Evolutionary conservation across 2,797 vertebrate species (phyloP).

Genomic region (Schizopygopsis pylzovi): DNA sequence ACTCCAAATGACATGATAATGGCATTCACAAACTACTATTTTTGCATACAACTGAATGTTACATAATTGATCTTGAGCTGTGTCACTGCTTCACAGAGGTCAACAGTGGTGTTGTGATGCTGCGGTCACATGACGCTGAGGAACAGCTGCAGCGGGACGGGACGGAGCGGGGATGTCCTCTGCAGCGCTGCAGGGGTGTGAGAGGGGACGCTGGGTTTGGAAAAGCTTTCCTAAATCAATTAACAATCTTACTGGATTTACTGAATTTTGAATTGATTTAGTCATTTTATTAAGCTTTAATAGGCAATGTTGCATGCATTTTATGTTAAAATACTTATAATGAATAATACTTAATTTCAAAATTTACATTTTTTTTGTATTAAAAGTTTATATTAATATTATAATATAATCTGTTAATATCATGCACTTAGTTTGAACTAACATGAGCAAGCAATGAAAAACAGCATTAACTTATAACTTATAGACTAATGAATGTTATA

Average conservation of each 20-base stretch:
- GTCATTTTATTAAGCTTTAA: too few species aligned
- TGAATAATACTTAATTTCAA: background rate
- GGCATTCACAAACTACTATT: background rate
- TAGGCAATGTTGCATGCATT: background rate
- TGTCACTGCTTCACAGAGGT: constrained; percentile 10
- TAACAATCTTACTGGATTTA: too few species aligned
- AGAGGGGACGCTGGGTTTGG: constrained; percentile 20
- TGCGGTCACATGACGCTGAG: constrained; percentile 73
- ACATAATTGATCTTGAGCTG: constrained; percentile 1
- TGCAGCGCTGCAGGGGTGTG: constrained; percentile 49
- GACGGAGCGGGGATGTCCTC: constrained; percentile 55
- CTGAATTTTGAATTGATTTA: too few species aligned
- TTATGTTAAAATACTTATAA: background rate
- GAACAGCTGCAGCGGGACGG: constrained; percentile 70
- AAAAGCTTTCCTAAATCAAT: background rate
- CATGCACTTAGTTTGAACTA: background rate
- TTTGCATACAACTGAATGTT: background rate
- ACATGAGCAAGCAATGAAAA: background rate
- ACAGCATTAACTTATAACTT: background rate
- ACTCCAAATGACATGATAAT: background rate
- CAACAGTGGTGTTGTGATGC: constrained; percentile 2
- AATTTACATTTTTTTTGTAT: background rate
- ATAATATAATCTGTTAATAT: background rate
- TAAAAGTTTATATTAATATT: background rate
- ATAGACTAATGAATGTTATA: background rate